Percentiles rank a stretch among this genome's conserved stretches.
phyloP scores from a whole-genome alignment of 2,888 invertebrate species.

The Lycaena phlaeas region DNA sequence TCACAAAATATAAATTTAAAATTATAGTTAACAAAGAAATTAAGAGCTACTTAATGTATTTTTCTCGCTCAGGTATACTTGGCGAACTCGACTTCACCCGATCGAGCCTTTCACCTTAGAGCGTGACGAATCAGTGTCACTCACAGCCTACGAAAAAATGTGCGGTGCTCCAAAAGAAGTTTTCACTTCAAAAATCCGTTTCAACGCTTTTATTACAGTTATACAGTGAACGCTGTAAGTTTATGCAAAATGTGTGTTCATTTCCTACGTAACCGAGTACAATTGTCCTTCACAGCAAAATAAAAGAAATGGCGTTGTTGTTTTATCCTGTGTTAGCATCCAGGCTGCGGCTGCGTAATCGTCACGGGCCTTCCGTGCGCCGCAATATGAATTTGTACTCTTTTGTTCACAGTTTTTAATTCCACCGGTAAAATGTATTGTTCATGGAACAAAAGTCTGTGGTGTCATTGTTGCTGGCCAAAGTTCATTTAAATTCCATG shows the following conservation, averaged over 20 bases:
- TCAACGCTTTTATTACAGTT: too few species aligned
- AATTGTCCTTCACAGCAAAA: slow-evolving; percentile 19
- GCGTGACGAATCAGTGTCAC: too few species aligned
- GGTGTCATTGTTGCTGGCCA: slow-evolving; percentile 62
- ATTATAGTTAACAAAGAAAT: too few species aligned
- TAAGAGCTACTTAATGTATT: too few species aligned
- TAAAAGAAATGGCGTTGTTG: slow-evolving; percentile 21
- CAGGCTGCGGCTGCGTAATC: slow-evolving; percentile 28
- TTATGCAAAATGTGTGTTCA: slow-evolving; percentile 12
- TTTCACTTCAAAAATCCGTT: too few species aligned
- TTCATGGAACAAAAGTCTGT: slow-evolving; percentile 63
- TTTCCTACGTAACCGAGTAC: slow-evolving; percentile 13
- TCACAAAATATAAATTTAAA: too few species aligned
- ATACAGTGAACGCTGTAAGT: background rate
- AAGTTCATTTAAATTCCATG: slow-evolving; percentile 70
- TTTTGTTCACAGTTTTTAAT: slow-evolving; percentile 69
- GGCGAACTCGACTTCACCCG: too few species aligned
- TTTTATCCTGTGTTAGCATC: slow-evolving; percentile 22
- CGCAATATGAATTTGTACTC: slow-evolving; percentile 69
- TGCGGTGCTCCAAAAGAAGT: too few species aligned
- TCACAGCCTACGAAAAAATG: too few species aligned
- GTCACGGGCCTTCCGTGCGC: slow-evolving; percentile 34
- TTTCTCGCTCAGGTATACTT: too few species aligned
- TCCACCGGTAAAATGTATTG: slow-evolving; percentile 69
- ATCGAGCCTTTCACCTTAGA: too few species aligned